These are phyloP conservation scores for Arctocebus calabarensis DNA, from an alignment of 2,797 vertebrate genomes.

Conservation along the genomic window DNA sequence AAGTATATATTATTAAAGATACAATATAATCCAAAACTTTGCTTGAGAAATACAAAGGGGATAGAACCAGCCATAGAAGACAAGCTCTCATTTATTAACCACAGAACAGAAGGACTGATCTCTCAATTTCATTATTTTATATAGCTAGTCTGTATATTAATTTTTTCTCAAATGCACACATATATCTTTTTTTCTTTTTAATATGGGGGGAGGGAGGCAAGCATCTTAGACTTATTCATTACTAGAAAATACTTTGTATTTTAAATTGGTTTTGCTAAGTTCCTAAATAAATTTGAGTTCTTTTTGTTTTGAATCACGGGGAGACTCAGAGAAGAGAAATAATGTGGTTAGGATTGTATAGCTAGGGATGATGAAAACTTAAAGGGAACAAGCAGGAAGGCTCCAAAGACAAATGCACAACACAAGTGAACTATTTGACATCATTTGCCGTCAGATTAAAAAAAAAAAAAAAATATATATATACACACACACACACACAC, in stretches of 20 bases:
- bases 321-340: constrained; percentile 15
- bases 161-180: neutral
- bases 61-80: neutral
- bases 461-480: neutral
- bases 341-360: neutral
- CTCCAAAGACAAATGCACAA: constrained; percentile 1
- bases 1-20: neutral
- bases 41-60: neutral
- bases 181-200: neutral
- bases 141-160: neutral
- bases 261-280: neutral
- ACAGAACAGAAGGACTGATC: neutral
- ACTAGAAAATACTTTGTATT: constrained; percentile 42
- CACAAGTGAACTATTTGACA: neutral
- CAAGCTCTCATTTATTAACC: constrained; percentile 11
- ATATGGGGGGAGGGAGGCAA: neutral
- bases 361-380: neutral
- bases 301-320: constrained; percentile 24
- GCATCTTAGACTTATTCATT: constrained; percentile 39
- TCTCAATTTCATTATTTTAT: neutral
- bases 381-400: neutral
- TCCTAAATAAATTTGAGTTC: constrained; percentile 36
- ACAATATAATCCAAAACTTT: constrained; percentile 8
- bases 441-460: neutral
- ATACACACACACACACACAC: no score